Evolutionary conservation across 2,797 vertebrate genomes (phyloP), one percentile per base, ranked within the genome.

Genomic region (Enteromius fasciolatus): DNA sequence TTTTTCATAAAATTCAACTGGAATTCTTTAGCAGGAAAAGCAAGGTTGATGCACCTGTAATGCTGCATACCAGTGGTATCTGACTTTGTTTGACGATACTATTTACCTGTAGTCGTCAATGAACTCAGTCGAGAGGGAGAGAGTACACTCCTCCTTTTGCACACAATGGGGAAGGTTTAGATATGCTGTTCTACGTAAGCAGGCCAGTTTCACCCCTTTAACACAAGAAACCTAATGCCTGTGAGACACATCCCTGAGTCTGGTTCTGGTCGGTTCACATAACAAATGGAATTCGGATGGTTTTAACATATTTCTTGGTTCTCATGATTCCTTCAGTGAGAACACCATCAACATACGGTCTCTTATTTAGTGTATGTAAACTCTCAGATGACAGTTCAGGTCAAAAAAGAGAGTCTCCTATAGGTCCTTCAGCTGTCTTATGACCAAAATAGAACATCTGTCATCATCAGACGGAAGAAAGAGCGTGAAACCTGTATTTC

Each of bases 131-230:
- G 76, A 80, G 70, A 83, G 69, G 41, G 33, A 61, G 83, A 76
- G 17, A 83, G 59, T 67, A 70, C 81, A 86, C 86, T 75, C 88
- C 84, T 81, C 82, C 85, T 83, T 89, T 54, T 25, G 74, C 25
- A 86, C 79, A 87, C 88, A 87, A 85, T 76, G 44, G 63, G 48
- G 31, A 80, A 52, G 69, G 73, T 44, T 82, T 72, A 82, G 63
- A 82, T 78, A 79, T 75, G 76, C 76, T 28, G 59, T 66, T 23
- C 57, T 63, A 76, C 76, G 78, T 85, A 54, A 80, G 52, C 84
- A 85, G 82, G 76, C 76, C 67, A 80, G 77, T 89, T 85, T 89
- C 86, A 63, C 73, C 81, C 68, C 59, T 76, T 85, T 85, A 52
- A 79, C 66, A 54, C 75, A 76, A 79, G 85, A 86, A 85, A 89